A percentile compares a stretch with the other conserved stretches of the same genome.
Conservation (phyloP, 1,140 invertebrate species). For the Pantala flavescens region DNA sequence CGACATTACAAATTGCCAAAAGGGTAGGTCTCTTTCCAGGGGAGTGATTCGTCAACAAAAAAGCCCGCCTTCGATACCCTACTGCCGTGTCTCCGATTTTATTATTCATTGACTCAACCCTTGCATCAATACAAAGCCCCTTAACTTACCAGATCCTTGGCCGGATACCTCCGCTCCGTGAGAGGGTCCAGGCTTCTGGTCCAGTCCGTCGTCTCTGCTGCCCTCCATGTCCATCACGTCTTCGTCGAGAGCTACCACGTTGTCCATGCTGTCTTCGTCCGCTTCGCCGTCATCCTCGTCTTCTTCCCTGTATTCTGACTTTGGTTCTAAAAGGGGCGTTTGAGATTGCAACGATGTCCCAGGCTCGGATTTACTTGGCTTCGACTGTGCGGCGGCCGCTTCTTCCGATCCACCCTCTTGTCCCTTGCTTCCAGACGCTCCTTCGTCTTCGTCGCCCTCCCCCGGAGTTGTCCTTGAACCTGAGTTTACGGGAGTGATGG, state of each 20-base stretch:
- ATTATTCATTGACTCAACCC: not conserved
- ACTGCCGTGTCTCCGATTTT: not conserved
- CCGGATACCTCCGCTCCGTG: conserved; percentile 45
- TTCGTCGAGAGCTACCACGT: conserved; percentile 34
- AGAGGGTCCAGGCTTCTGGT: conserved; percentile 36
- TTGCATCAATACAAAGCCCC: conserved; percentile 16
- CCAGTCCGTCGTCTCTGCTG: conserved; percentile 6
- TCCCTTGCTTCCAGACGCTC: not conserved
- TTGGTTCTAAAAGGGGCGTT: conserved; percentile 53
- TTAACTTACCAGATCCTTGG: conserved; percentile 29
- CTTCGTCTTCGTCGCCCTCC: not conserved
- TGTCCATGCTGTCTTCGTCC: conserved; percentile 67
- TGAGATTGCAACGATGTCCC: not conserved
- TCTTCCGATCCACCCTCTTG: conserved; percentile 1
- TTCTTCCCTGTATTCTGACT: conserved; percentile 64
- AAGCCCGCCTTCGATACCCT: conserved; percentile 11
- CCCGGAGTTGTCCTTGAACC: conserved; percentile 21
- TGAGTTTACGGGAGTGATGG: conserved; percentile 24
- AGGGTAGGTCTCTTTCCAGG: not conserved
- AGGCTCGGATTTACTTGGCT: not conserved
- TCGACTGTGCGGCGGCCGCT: conserved; percentile 29
- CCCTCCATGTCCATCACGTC: conserved; percentile 45
- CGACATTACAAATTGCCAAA: conserved; percentile 16
- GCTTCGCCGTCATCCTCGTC: conserved; percentile 57
- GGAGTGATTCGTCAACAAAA: not conserved